A percentile compares a stretch with the other conserved stretches of the same genome.
Conservation (phyloP, 2,888 invertebrate genomes). For the Nomada ferruginata region DNA sequence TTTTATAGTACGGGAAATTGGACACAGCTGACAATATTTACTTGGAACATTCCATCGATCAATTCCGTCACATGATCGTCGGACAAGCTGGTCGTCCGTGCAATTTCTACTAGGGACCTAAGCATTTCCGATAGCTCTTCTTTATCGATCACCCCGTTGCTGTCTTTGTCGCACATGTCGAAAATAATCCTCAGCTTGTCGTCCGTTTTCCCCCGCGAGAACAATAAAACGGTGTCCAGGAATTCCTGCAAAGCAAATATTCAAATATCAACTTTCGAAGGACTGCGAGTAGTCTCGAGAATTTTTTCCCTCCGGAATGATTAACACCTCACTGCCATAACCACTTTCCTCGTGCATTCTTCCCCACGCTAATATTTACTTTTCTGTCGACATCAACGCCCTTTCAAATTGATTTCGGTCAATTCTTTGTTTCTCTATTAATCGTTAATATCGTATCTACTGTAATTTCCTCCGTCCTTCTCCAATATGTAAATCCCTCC, state of each 20-base stretch:
- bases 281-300: neutral
- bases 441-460: no score
- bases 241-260: slow-evolving; percentile 88
- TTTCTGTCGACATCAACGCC: no score
- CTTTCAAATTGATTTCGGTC: no score
- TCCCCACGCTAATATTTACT: no score
- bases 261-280: neutral
- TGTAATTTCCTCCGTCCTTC: no score
- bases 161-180: slow-evolving; percentile 98
- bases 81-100: slow-evolving; percentile 94
- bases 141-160: slow-evolving; percentile 97
- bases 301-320: neutral
- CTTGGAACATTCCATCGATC: slow-evolving; percentile 97
- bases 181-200: slow-evolving; percentile 97
- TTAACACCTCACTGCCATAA: no score
- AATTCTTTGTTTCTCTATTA: no score
- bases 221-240: slow-evolving; percentile 95
- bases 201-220: slow-evolving; percentile 96
- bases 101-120: slow-evolving; percentile 96
- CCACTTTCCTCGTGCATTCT: no score
- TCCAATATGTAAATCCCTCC: no score
- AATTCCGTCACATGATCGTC: slow-evolving; percentile 96
- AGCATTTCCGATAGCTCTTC: slow-evolving; percentile 97
- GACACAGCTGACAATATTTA: slow-evolving; percentile 77
- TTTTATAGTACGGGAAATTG: neutral